Percentiles rank a stretch among this genome's conserved stretches.
Evolutionary conservation across 2,797 vertebrate genomes (phyloP).

Genomic region (Neopelma chrysocephalum): DNA sequence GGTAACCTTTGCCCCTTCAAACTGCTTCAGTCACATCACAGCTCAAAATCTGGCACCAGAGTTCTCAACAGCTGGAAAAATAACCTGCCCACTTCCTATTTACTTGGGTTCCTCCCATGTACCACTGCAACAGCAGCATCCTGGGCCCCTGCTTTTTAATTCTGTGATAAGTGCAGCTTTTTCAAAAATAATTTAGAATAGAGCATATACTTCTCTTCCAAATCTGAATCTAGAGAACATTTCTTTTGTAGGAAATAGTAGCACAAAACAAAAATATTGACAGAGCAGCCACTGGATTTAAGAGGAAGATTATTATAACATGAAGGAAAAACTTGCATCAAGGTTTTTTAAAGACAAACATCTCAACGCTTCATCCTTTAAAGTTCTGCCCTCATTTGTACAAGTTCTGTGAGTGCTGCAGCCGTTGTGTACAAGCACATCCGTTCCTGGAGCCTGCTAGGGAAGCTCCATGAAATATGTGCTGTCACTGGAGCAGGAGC

Average conservation of each 20-base stretch:
- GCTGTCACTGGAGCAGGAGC: neutral
- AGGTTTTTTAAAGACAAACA: neutral
- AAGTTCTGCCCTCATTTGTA: neutral
- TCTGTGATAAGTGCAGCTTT: neutral
- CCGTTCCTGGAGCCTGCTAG: neutral
- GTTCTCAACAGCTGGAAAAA: neutral
- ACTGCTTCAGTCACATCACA: neutral
- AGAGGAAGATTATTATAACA: neutral
- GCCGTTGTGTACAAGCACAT: neutral
- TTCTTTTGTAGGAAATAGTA: neutral
- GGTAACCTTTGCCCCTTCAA: neutral
- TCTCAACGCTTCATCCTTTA: neutral
- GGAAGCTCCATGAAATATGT: neutral
- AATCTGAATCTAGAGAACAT: neutral
- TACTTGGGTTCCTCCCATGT: neutral
- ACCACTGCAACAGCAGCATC: neutral
- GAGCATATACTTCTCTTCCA: neutral
- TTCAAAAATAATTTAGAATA: neutral
- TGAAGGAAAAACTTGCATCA: neutral
- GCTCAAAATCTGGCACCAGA: neutral
- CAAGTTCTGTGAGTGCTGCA: neutral
- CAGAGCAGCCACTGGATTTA: neutral
- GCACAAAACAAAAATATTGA: neutral
- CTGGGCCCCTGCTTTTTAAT: neutral
- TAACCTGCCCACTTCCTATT: neutral